These are phyloP conservation scores for Peromyscus polionotus DNA, from an alignment of 2,113 vertebrate species.

Conservation along the genomic window DNA sequence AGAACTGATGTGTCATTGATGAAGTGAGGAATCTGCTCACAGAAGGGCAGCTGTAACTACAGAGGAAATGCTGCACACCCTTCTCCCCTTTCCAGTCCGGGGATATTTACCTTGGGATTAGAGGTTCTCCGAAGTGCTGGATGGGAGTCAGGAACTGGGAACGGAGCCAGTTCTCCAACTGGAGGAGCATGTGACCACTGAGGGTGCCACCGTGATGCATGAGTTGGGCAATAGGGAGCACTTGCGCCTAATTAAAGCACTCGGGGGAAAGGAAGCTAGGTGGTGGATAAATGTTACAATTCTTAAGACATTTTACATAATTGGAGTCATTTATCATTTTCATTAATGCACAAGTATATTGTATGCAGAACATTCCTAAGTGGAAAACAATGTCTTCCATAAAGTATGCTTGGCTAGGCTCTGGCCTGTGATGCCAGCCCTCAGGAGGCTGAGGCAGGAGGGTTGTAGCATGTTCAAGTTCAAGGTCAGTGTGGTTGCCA, in stretches of 20 bases:
- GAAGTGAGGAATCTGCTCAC: not conserved
- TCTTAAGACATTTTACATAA: not conserved
- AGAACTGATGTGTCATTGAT: not conserved
- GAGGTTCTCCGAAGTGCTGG: not conserved
- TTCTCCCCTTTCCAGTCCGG: not conserved
- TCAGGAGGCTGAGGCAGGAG: not conserved
- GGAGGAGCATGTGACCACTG: not conserved
- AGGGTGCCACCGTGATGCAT: not conserved
- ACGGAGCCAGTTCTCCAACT: not conserved
- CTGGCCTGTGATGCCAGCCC: not conserved
- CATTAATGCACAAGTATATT: not conserved
- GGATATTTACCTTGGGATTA: not conserved
- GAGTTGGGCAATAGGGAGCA: not conserved
- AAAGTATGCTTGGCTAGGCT: not conserved
- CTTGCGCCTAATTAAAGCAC: not conserved
- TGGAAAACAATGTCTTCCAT: conserved; percentile 28
- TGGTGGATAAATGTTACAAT: not conserved
- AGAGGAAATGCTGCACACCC: not conserved
- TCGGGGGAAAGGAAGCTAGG: not conserved
- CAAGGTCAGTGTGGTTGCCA: not conserved
- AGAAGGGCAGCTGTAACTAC: not conserved
- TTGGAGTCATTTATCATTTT: not conserved
- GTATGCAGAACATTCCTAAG: not conserved
- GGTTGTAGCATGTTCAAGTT: not conserved
- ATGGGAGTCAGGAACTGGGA: not conserved